phyloP scores from a whole-genome alignment of 2,113 vertebrate species.

The Hyperopisus bebe region DNA sequence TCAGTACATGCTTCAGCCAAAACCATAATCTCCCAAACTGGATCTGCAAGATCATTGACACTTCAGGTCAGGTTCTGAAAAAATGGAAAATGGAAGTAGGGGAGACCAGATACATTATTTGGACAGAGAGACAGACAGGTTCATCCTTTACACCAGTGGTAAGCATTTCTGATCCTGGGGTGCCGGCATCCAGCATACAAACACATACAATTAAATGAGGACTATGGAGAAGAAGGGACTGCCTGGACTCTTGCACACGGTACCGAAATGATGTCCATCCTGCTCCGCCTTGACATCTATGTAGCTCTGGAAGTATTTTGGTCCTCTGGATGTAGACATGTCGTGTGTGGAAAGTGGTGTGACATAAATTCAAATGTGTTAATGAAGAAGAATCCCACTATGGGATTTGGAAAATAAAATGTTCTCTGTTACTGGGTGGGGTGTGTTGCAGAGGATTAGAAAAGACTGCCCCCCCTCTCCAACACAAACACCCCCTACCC shows the following conservation, averaged over 20 bases:
- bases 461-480: neutral
- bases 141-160: neutral
- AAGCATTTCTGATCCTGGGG: neutral
- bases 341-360: neutral
- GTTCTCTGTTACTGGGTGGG: slow-evolving; percentile 14
- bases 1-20: neutral
- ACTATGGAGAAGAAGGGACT: neutral
- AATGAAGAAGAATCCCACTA: neutral
- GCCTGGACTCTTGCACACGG: neutral
- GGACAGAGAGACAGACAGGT: neutral
- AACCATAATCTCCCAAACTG: neutral
- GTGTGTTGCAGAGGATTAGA: slow-evolving; percentile 21
- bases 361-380: neutral
- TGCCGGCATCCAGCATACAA: neutral
- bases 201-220: neutral
- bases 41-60: neutral
- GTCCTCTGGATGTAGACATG: neutral
- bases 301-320: neutral
- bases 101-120: neutral
- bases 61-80: neutral
- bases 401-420: slow-evolving; percentile 14
- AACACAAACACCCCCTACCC: neutral
- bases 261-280: neutral
- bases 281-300: neutral
- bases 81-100: neutral